These are phyloP conservation scores for Siniperca undulata DNA, from an alignment of 2,797 vertebrate species.

Conservation along the genomic window DNA sequence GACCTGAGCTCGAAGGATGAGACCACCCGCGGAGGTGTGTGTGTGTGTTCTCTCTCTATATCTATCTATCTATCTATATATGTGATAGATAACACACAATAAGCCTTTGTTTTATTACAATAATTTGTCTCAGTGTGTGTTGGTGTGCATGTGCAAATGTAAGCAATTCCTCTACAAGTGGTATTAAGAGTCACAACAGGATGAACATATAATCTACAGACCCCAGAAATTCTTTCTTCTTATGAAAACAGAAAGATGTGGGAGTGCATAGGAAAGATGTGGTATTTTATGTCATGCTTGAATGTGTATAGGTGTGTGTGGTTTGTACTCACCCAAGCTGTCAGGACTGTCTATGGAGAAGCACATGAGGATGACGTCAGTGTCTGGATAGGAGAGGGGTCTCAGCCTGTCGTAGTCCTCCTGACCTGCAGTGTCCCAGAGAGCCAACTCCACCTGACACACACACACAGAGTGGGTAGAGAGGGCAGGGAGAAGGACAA, in stretches of 20 bases:
- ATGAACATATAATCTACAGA: slow-evolving; percentile 27
- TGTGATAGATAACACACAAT: too few species aligned
- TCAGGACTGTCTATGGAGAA: slow-evolving; percentile 99
- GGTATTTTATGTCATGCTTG: slow-evolving; percentile 3
- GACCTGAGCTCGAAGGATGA: too few species aligned
- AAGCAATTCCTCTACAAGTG: slow-evolving; percentile 26
- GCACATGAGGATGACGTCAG: slow-evolving; percentile 99
- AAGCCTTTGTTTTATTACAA: too few species aligned
- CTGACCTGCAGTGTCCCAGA: slow-evolving; percentile 99
- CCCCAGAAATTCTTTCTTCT: slow-evolving; percentile 28
- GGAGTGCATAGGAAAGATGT: neutral
- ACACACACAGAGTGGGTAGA: slow-evolving; percentile 2
- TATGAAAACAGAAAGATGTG: slow-evolving; percentile 18
- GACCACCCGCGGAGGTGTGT: too few species aligned
- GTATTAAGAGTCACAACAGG: slow-evolving; percentile 16
- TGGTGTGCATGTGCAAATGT: neutral
- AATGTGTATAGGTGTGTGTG: neutral
- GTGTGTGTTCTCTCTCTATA: too few species aligned
- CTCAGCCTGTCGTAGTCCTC: slow-evolving; percentile 98
- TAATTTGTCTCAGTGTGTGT: neutral
- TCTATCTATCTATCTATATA: too few species aligned
- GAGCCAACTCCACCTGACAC: slow-evolving; percentile 94
- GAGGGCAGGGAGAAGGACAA: neutral
- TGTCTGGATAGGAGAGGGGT: slow-evolving; percentile 98
- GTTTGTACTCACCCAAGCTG: slow-evolving; percentile 93